These are phyloP conservation scores for Pituophis catenifer DNA, from an alignment of 2,113 vertebrate genomes.

Conservation along the genomic window DNA sequence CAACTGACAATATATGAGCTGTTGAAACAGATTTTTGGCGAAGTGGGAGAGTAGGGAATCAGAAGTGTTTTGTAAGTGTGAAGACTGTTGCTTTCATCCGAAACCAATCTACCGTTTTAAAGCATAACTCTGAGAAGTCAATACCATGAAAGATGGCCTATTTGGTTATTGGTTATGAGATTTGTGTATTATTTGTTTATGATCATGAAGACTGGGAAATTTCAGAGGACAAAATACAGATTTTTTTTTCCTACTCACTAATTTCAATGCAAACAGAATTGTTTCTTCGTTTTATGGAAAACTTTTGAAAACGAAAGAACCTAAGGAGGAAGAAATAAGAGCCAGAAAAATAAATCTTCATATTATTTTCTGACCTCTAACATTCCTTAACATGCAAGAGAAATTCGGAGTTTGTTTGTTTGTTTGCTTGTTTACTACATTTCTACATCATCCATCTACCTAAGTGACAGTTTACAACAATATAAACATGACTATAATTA, in stretches of 20 bases:
- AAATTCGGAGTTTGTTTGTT: background rate
- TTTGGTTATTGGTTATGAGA: background rate
- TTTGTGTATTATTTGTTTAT: background rate
- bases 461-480: background rate
- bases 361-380: background rate
- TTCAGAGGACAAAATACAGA: background rate
- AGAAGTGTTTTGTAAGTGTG: background rate
- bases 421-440: background rate
- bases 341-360: background rate
- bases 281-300: background rate
- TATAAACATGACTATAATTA: background rate
- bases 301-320: background rate
- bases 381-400: background rate
- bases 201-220: background rate
- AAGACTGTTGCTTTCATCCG: background rate
- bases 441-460: background rate
- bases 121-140: background rate
- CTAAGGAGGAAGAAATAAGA: background rate
- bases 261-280: background rate
- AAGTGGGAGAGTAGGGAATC: background rate
- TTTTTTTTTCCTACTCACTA: accelerated
- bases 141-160: background rate
- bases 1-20: background rate
- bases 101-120: background rate
- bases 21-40: background rate